Conservation (phyloP, 2,113 vertebrate species). For the Lampris megalopsis region DNA sequence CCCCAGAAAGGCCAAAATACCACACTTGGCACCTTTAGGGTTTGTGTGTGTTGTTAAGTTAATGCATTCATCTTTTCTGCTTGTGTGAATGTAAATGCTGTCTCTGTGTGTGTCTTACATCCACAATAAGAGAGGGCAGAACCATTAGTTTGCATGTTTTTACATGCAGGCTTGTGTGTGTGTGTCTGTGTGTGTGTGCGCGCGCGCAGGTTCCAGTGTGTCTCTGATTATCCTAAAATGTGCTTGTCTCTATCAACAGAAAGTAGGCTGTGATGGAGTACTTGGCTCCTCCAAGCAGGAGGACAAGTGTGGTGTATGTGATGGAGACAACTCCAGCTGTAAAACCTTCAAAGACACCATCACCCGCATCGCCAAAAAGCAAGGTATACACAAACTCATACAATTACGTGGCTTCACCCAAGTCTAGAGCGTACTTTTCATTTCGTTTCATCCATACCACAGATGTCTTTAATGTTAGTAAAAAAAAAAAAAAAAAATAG, state of each 20-base stretch:
- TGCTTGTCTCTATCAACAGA: constrained; percentile 80
- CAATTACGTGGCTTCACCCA: background rate
- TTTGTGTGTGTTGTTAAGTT: no score
- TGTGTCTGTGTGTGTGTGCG: no score
- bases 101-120: no score
- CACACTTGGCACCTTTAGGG: no score
- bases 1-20: no score
- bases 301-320: constrained; percentile 96
- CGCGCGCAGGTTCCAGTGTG: no score
- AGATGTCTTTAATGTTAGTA: constrained; percentile 2
- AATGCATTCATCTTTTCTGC: no score
- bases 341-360: constrained; percentile 94
- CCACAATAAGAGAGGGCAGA: no score
- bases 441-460: background rate
- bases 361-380: constrained; percentile 89
- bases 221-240: background rate
- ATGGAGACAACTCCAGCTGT: constrained; percentile 94
- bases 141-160: no score
- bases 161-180: no score
- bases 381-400: constrained; percentile 76
- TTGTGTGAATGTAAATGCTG: no score
- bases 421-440: background rate
- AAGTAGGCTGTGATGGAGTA: constrained; percentile 95
- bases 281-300: constrained; percentile 93
- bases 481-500: constrained; percentile 12